Base-by-base conservation (phyloP, 2,888 invertebrate genomes). In the Erynnis tages region DNA sequence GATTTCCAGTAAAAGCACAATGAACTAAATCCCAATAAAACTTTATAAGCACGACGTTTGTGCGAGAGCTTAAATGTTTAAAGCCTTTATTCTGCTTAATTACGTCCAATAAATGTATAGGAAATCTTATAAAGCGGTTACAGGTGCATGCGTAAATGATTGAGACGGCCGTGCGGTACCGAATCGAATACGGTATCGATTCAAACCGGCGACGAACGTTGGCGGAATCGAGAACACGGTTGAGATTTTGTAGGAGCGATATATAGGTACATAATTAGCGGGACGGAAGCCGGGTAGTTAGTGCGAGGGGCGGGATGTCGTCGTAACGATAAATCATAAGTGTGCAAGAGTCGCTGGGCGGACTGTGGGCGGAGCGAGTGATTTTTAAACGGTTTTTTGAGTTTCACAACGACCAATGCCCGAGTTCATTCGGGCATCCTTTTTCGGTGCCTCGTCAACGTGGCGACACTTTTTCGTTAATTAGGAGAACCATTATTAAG, bases 331-430 rank as follows among this genome's bases (percentile, higher is more conserved):
- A 88, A 87, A 88, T 88, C 88, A 88, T 88, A 88, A 84, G 87
- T 83, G 85, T 79, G 77, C 82, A 74, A 71, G 79, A 82, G 77
- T 74, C 71, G 68, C 73, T 79, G 86, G 87, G 84, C 87, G 86
- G 80, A 76, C 73, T 66, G 76, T 76, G 79, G 88, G 88, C 82
- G 88, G 86, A 68, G 88, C 88, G 78, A 87, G 73, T 82, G 79
- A 85, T 80, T 87, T 87, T 87, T 87, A 87, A 88, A 87, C 84
- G 80, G 84, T 88, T 88, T 88, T 88, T 88, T 87, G 84, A 85
- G 82, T 79, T 76, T 74, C 71, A 67, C 71, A 62, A 69, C 77
- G 78, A 76, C 88, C 88, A 87, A 87, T 85, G 82, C 81, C 75
- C 76, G 78, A 71, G 76, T 76, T 76, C 66, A 79, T 79, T 80